Evolutionary conservation across 1,140 invertebrate genomes (phyloP), one percentile per base, ranked within the genome.

Genomic region (Drosophila persimilis): DNA sequence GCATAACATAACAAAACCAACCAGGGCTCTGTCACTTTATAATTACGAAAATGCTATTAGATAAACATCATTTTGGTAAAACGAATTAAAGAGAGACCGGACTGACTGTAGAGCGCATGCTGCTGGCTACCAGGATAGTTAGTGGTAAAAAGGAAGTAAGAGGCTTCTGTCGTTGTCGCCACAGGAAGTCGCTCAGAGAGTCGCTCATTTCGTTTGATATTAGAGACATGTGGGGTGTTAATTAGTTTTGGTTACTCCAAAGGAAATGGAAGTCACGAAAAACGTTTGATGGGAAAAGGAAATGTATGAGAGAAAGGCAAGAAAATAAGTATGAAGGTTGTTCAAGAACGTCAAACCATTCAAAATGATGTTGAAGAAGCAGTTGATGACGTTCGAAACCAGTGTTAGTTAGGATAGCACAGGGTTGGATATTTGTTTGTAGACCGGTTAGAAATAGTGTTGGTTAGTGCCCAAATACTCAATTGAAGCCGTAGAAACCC

Each of bases 21-120:
- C 24, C 5, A 65, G 48, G 71, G 47, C 65, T 26, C 54, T 77
- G 76, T 77, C 80, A 70, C 63, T 76, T 84, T 58, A 60, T 84
- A 84, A 84, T 84, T 84, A 81, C 70, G 50, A 71, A 74, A 67
- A 64, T 61, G 61, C 60, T 57, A 85, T 86, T 86, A 74, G 81
- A 85, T 85, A 86, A 85, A 85, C 77, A 86, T 85, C 80, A 73
- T 70, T 59, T 67, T 67, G 51, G 54, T 52, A 64, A 73, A 55
- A 11, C 56, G 58, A 60, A 52, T 60, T 73, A 76, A 71, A 50
- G 43, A 39, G 24, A 48, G 45, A 41, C 45, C 22, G 39, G 9
- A 26, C 17, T 17, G 17, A 17, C 17, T 17, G 17, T 17, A 17
- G 17, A 17, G 17, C 17, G 17, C 17, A 24, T 58, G 50, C 43